phyloP scores from a whole-genome alignment of 2,888 invertebrate species.

The Seladonia tumulorum region DNA sequence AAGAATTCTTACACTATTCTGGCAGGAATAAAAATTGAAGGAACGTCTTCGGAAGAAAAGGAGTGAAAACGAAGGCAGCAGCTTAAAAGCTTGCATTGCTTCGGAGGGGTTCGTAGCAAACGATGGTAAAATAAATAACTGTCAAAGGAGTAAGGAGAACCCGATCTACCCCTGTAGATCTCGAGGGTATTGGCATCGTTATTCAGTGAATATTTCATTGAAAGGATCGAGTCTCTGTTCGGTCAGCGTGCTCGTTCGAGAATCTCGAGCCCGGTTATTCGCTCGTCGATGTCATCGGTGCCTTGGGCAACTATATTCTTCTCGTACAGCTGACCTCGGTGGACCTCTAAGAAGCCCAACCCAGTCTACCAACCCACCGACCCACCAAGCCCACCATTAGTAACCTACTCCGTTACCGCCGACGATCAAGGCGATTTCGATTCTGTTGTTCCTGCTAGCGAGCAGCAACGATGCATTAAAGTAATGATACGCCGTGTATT shows the following conservation, averaged over 20 bases:
- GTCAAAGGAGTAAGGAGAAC: slow-evolving; percentile 2
- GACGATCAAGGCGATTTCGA: slow-evolving; percentile 74
- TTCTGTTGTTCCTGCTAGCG: slow-evolving; percentile 69
- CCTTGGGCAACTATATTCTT: slow-evolving; percentile 81
- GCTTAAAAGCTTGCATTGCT: neutral
- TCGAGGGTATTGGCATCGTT: slow-evolving; percentile 57
- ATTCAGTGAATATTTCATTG: slow-evolving; percentile 68
- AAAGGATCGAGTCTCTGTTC: slow-evolving; percentile 57
- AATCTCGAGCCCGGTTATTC: slow-evolving; percentile 77
- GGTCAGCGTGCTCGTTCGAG: slow-evolving; percentile 58
- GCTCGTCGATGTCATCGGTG: slow-evolving; percentile 82
- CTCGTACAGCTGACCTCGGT: slow-evolving; percentile 79
- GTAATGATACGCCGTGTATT: slow-evolving; percentile 69
- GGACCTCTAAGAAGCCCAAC: slow-evolving; percentile 81
- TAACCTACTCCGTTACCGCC: slow-evolving; percentile 73
- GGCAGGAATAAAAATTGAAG: neutral
- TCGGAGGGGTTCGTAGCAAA: neutral
- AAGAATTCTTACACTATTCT: neutral
- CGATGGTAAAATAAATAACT: slow-evolving; percentile 5
- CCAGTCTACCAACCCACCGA: slow-evolving; percentile 79
- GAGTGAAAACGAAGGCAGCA: neutral
- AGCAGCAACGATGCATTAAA: slow-evolving; percentile 72
- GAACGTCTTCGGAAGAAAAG: neutral
- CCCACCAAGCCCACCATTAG: slow-evolving; percentile 79
- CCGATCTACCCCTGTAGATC: slow-evolving; percentile 23